Percentiles rank a stretch among this genome's conserved stretches.
Conservation (phyloP, 2,888 invertebrate species). For the Andrena chrysosceles region DNA sequence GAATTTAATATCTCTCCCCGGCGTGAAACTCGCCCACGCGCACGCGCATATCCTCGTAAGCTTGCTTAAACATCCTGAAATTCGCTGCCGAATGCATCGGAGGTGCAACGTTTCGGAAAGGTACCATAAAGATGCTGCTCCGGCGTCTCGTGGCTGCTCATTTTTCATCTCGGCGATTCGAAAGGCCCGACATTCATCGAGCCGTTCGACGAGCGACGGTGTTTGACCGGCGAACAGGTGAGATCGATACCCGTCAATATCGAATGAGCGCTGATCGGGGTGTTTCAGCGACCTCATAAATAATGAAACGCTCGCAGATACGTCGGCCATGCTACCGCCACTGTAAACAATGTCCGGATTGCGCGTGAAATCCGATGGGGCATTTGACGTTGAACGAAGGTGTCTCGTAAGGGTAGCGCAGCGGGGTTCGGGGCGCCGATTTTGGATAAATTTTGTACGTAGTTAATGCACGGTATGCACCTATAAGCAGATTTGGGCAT, state of each 20-base stretch:
- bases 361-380: slow-evolving; percentile 37
- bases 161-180: slow-evolving; percentile 7
- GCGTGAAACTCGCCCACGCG: slow-evolving; percentile 5
- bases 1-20: slow-evolving; percentile 42
- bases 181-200: slow-evolving; percentile 7
- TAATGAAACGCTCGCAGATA: slow-evolving; percentile 59
- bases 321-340: slow-evolving; percentile 30
- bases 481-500: too few relatives aligned
- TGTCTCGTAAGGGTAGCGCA: background rate
- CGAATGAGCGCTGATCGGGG: slow-evolving; percentile 60
- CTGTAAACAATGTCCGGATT: slow-evolving; percentile 51
- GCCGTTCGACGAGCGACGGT: background rate
- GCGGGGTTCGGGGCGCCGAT: too few relatives aligned
- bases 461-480: too few relatives aligned
- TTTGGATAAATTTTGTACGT: too few relatives aligned
- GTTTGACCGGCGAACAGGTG: slow-evolving; percentile 13
- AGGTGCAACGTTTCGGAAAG: background rate
- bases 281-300: slow-evolving; percentile 67
- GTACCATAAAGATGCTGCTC: background rate
- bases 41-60: background rate
- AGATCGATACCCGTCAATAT: slow-evolving; percentile 64
- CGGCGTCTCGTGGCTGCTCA: background rate
- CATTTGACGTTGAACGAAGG: slow-evolving; percentile 29
- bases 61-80: background rate
- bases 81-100: too few relatives aligned